phyloP scores from a whole-genome alignment of 2,113 vertebrate species.

The Serilophus lunatus region DNA sequence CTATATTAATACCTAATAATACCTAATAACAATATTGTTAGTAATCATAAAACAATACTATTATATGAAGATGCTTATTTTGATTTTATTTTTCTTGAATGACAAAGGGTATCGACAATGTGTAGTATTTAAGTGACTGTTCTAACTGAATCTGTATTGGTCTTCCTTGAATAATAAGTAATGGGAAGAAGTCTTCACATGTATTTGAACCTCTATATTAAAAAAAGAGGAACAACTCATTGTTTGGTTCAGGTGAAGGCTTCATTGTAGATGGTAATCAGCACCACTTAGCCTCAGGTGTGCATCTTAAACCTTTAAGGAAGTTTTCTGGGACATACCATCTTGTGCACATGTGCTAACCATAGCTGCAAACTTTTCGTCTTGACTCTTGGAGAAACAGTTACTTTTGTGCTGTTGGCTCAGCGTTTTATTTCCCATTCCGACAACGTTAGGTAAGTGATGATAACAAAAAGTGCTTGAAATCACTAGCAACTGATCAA shows the following conservation, averaged over 20 bases:
- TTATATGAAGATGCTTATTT: background rate
- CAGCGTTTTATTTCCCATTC: background rate
- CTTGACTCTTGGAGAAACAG: background rate
- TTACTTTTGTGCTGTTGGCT: background rate
- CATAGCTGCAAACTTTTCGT: background rate
- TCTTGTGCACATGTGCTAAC: background rate
- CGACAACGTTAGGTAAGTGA: background rate
- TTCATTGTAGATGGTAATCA: background rate
- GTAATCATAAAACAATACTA: background rate
- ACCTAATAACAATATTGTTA: background rate
- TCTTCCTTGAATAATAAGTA: background rate
- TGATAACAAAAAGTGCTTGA: background rate
- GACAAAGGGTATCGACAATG: background rate
- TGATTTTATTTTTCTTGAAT: background rate
- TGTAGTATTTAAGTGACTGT: background rate
- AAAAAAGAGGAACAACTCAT: background rate
- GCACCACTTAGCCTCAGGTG: background rate
- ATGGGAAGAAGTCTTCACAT: background rate
- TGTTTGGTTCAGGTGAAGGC: background rate
- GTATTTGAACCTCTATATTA: background rate
- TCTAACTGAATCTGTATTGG: background rate
- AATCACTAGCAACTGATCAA: background rate
- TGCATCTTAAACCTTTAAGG: background rate
- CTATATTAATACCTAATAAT: background rate
- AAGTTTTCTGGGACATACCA: background rate